phyloP scores from a whole-genome alignment of 64 coral and sea anemone species.

The Anthopleura sola region DNA sequence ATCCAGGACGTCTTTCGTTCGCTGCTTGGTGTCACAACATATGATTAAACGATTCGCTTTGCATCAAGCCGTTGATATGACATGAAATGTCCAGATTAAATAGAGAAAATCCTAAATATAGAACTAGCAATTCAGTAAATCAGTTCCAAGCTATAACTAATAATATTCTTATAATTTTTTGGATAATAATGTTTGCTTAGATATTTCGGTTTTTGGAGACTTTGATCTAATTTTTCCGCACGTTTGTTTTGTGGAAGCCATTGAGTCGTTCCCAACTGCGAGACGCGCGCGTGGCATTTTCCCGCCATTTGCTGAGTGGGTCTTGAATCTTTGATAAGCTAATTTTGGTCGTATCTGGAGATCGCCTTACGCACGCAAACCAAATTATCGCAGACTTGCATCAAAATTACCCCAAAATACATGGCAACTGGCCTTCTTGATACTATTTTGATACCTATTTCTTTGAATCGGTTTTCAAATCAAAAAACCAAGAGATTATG shows the following conservation, averaged over 20 bases:
- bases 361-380: conserved; percentile 27
- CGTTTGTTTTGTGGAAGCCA: background rate
- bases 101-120: background rate
- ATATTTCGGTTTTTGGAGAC: background rate
- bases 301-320: conserved; percentile 17
- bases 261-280: background rate
- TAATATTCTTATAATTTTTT: background rate
- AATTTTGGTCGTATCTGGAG: conserved; percentile 16
- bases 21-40: background rate
- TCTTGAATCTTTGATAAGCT: conserved; percentile 31
- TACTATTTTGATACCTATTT: background rate
- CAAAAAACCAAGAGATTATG: background rate
- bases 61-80: background rate
- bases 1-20: background rate
- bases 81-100: background rate
- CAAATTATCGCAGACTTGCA: background rate
- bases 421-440: background rate
- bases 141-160: background rate
- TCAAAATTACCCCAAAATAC: background rate
- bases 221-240: background rate
- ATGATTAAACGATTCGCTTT: background rate
- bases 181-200: background rate
- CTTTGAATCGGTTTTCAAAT: background rate
- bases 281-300: conserved; percentile 2
- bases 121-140: background rate